Percentiles rank a stretch among this genome's conserved stretches.
Evolutionary conservation across 2,888 invertebrate species (phyloP).

Genomic region (Apamea monoglypha): DNA sequence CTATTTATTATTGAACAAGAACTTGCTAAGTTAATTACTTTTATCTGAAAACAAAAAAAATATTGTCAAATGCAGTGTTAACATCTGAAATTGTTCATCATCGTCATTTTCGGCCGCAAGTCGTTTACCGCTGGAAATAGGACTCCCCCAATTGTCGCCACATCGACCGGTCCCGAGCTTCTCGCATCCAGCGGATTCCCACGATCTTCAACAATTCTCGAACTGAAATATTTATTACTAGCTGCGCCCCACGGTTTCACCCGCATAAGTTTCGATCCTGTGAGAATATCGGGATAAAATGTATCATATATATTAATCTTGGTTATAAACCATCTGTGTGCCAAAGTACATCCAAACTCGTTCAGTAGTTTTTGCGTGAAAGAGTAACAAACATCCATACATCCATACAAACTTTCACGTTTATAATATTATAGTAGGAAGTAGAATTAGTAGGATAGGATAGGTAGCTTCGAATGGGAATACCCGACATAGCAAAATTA

Average conservation of each 20-base stretch:
- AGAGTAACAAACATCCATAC: too few species aligned
- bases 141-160: too few species aligned
- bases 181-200: not conserved
- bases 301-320: too few species aligned
- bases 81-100: not conserved
- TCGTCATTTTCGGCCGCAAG: not conserved
- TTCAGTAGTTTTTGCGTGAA: too few species aligned
- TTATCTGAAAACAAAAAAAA: constrained; percentile 72
- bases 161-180: not conserved
- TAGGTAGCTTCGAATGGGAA: not conserved
- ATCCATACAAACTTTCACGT: too few species aligned
- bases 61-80: not conserved
- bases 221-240: constrained; percentile 1
- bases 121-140: not conserved
- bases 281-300: too few species aligned
- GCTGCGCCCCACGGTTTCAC: too few species aligned
- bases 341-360: too few species aligned
- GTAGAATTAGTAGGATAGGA: too few species aligned
- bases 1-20: constrained; percentile 73
- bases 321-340: too few species aligned
- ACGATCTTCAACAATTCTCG: not conserved
- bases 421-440: too few species aligned
- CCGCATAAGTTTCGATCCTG: too few species aligned
- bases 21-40: constrained; percentile 74
- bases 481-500: not conserved